Base-by-base conservation (phyloP, 2,113 vertebrate genomes). In the Gulo gulo region DNA sequence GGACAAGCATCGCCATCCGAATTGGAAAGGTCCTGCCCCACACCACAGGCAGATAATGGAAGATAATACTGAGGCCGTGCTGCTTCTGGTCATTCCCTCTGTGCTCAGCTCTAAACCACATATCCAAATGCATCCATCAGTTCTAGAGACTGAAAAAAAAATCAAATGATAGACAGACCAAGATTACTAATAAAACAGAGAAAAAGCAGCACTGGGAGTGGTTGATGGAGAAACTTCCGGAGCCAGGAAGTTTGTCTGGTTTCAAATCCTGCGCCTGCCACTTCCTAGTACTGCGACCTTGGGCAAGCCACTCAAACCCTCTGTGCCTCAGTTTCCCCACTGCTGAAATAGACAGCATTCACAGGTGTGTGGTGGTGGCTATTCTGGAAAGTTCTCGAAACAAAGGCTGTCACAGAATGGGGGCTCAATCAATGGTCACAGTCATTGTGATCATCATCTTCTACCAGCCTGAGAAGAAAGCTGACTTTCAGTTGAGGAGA, bases 1-100 rank as follows among this genome's bases (percentile, higher is more conserved):
- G 6, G 34, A 65, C 31, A 0, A 13, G 29, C 16, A 34, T 8
- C 1, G 0, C 5, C 31, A 42, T 8, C 65, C 0, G 4, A 10
- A 26, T 2, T 1, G 1, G n/a, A 23, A 71, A 78, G 29, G 26
- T 21, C 15, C 29, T 42, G 65, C 23, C 0, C 31, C 36, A 20
- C 2, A 5, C 3, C 65, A 34, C 85, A 0, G 34, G 45, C 7
- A 7, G 13, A 9, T 8, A 0, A 4, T 18, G 24, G 34, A 15
- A 78, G 29, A 15, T 14, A 13, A 15, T 0, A 7, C 21, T 12
- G 10, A 93, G 82, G n/a, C 52, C 9, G 6, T 39, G 65, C 12
- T 8, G 13, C 39, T 45, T 47, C 85, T 4, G 14, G 61, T 52
- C 55, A 26, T n/a, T 21, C 21, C 73, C 31, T 57, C 61, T 14